phyloP scores from a whole-genome alignment of 2,797 vertebrate species.

The Epinephelus malabaricus region DNA sequence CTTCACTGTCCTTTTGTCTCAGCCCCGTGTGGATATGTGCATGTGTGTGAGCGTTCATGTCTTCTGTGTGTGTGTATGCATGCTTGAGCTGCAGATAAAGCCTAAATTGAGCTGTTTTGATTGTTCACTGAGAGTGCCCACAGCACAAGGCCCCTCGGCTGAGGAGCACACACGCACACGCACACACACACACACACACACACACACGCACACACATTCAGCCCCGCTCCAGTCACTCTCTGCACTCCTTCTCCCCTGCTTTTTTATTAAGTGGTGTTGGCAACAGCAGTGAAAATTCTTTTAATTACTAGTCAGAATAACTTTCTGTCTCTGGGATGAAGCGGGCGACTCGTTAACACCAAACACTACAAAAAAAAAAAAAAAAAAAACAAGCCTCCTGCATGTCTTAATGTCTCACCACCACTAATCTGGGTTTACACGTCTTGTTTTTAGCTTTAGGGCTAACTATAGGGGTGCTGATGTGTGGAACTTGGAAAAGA shows the following conservation, averaged over 20 bases:
- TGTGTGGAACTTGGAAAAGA: constrained; percentile 43
- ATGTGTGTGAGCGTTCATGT: constrained; percentile 4
- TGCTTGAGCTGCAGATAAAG: constrained; percentile 84
- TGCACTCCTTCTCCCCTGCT: constrained; percentile 51
- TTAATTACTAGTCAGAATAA: constrained; percentile 86
- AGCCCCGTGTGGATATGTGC: constrained; percentile 54
- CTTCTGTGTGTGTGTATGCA: constrained; percentile 38
- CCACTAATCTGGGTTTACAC: constrained; percentile 66
- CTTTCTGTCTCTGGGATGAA: constrained; percentile 79
- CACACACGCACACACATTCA: constrained; percentile 45
- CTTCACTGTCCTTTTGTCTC: constrained; percentile 77
- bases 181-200: constrained; percentile 46
- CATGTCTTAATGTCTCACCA: constrained; percentile 61
- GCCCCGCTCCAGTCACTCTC: constrained; percentile 58
- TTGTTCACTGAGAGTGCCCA: constrained; percentile 82
- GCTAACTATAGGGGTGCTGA: constrained; percentile 32
- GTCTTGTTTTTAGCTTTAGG: constrained; percentile 67
- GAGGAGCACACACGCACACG: constrained; percentile 46
- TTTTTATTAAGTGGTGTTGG: constrained; percentile 83
- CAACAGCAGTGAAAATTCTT: constrained; percentile 83
- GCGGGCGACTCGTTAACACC: constrained; percentile 76
- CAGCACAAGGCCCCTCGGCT: constrained; percentile 77
- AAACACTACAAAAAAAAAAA: constrained; percentile 57
- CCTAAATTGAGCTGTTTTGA: constrained; percentile 88
- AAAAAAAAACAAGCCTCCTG: constrained; percentile 41